Percentiles rank a stretch among this genome's conserved stretches.
Conservation (phyloP, 2,113 vertebrate genomes). For the Sorex araneus region DNA sequence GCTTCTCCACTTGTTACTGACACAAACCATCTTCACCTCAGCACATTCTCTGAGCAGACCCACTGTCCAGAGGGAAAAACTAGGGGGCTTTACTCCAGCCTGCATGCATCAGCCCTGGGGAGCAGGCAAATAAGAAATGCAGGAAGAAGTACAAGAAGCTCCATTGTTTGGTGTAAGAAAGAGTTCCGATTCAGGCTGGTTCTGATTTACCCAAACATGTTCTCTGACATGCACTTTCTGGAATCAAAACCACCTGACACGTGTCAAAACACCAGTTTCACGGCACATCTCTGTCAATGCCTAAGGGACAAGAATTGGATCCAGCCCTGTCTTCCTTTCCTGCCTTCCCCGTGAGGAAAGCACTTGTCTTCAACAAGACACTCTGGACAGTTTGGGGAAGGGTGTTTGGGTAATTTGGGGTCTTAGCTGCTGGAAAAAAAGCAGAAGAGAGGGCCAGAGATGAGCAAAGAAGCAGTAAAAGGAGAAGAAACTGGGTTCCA, state of each 20-base stretch:
- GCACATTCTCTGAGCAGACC: accelerated
- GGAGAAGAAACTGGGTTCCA: not conserved
- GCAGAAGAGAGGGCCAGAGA: not conserved
- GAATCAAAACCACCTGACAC: constrained; percentile 74
- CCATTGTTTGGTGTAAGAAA: not conserved
- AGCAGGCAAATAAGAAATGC: not conserved
- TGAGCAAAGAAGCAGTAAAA: not conserved
- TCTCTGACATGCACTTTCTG: constrained; percentile 16
- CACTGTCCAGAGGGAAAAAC: not conserved
- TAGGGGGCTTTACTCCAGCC: not conserved
- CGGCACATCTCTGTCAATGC: not conserved
- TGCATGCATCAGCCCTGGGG: accelerated
- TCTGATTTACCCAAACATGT: constrained; percentile 69
- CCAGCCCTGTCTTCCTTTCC: not conserved
- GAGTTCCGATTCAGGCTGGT: constrained; percentile 35
- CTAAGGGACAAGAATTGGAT: not conserved
- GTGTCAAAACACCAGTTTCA: constrained; percentile 69
- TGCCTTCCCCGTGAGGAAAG: not conserved
- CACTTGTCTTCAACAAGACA: not conserved
- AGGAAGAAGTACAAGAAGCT: not conserved
- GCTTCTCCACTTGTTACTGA: not conserved
- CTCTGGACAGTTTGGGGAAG: not conserved
- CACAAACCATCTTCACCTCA: no score
- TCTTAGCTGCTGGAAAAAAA: constrained; percentile 3
- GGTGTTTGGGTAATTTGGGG: not conserved